A percentile compares a stretch with the other conserved stretches of the same genome.
These are phyloP conservation scores for Psammodynastes pulverulentus DNA, from an alignment of 2,113 vertebrate species.

Conservation along the genomic window DNA sequence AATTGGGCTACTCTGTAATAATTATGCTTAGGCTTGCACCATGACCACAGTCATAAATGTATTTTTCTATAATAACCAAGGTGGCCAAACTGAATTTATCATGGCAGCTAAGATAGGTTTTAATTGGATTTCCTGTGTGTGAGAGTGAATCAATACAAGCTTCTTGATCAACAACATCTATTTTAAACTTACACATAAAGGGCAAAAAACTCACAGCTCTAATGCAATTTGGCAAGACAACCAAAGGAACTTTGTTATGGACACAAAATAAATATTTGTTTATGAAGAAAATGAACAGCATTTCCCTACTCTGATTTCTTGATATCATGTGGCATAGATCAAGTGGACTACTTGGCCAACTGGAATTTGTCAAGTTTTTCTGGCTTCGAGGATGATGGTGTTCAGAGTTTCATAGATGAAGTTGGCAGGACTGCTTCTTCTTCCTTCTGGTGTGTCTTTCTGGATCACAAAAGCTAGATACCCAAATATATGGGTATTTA, in stretches of 20 bases:
- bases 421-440: background rate
- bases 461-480: background rate
- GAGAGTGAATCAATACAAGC: slow-evolving; percentile 4
- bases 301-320: background rate
- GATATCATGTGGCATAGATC: background rate
- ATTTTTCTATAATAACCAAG: background rate
- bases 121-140: background rate
- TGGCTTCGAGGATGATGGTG: background rate
- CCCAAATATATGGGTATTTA: background rate
- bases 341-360: background rate
- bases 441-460: background rate
- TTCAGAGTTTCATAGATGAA: background rate
- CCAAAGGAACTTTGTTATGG: background rate
- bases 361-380: background rate
- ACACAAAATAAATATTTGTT: background rate
- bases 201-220: background rate
- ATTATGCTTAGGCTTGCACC: background rate
- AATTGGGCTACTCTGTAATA: background rate
- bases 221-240: background rate
- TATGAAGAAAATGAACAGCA: background rate
- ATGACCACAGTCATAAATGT: background rate
- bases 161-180: background rate
- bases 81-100: slow-evolving; percentile 2
- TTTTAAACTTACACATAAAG: background rate
- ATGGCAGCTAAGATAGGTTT: background rate